These are phyloP conservation scores for Acomys russatus DNA, from an alignment of 2,797 vertebrate genomes.

Conservation along the genomic window DNA sequence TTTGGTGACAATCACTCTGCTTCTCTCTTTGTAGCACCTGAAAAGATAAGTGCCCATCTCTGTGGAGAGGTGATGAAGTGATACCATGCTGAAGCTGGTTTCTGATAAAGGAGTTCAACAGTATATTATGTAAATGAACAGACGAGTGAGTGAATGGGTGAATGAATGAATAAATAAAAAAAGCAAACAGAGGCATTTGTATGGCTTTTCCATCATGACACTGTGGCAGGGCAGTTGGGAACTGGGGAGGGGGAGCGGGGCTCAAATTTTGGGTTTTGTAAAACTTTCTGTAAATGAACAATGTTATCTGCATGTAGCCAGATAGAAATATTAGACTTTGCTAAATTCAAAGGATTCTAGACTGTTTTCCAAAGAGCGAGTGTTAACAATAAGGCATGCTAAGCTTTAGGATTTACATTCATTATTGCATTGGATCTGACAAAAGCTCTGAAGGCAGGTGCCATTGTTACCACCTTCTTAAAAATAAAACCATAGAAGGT, in stretches of 20 bases:
- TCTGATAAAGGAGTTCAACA: constrained; percentile 5
- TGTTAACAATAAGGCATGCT: background rate
- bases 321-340: constrained; percentile 23
- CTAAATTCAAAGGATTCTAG: constrained; percentile 12
- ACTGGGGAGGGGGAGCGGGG: background rate
- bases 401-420: background rate
- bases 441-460: background rate
- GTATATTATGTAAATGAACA: background rate
- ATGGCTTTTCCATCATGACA: background rate
- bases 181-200: background rate
- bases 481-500: constrained; percentile 34
- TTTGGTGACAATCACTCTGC: background rate
- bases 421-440: constrained; percentile 33
- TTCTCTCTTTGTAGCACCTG: constrained; percentile 5
- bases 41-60: background rate
- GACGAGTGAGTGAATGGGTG: background rate
- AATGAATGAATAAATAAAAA: background rate
- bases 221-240: background rate
- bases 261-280: constrained; percentile 14
- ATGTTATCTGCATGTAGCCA: background rate
- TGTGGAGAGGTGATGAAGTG: background rate
- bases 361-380: constrained; percentile 18
- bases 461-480: background rate
- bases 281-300: background rate
- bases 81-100: background rate